phyloP scores from a whole-genome alignment of 2,797 vertebrate species.

The Tarsius wallacei region DNA sequence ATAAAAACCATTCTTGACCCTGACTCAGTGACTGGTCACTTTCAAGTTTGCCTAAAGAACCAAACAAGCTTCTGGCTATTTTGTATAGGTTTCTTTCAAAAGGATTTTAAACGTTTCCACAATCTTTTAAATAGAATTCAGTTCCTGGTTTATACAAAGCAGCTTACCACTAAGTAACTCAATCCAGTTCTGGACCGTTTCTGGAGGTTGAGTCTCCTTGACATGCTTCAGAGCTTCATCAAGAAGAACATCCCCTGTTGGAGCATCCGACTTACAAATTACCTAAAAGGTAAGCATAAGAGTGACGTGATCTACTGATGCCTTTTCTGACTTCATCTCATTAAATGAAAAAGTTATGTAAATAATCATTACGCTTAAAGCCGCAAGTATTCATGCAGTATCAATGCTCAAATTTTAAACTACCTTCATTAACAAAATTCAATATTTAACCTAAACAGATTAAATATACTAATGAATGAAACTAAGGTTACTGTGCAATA shows the following conservation, averaged over 20 bases:
- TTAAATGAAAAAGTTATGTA: constrained; percentile 60
- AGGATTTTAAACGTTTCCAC: constrained; percentile 26
- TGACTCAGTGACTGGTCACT: neutral
- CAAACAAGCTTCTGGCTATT: constrained; percentile 8
- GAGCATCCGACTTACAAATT: constrained; percentile 98
- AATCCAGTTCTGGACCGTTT: constrained; percentile 99
- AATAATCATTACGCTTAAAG: constrained; percentile 18
- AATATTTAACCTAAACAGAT: neutral
- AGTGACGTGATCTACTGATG: constrained; percentile 47
- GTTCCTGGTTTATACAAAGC: constrained; percentile 40
- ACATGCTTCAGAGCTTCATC: constrained; percentile 98
- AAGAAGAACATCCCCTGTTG: constrained; percentile 97
- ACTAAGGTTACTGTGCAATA: neutral
- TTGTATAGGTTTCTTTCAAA: constrained; percentile 48
- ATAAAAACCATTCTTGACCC: neutral
- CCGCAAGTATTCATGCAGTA: neutral
- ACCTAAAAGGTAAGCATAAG: constrained; percentile 91
- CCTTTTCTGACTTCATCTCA: neutral
- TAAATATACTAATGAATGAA: constrained; percentile 36
- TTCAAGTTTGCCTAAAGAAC: constrained; percentile 26
- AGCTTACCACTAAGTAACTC: constrained; percentile 98
- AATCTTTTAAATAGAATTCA: constrained; percentile 33
- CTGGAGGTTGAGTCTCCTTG: constrained; percentile 97
- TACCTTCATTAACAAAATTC: constrained; percentile 53
- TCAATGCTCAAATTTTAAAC: constrained; percentile 60